Evolutionary conservation across 2,888 invertebrate genomes (phyloP), one percentile per base, ranked within the genome.

Genomic region (Spialia ferax): DNA sequence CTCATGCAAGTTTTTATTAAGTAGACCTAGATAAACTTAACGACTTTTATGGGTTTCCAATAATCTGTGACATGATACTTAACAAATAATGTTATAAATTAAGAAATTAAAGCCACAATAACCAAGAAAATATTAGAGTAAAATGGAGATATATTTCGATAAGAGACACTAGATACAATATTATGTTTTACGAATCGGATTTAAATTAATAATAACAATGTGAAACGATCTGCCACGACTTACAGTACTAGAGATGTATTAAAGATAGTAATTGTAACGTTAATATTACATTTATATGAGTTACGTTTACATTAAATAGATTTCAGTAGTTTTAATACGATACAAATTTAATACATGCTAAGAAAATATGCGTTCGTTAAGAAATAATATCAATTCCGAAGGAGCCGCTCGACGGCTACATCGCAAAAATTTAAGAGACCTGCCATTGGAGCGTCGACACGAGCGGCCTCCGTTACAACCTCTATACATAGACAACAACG

Each of bases 341-440:
- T 66, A 66, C 60, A 66, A 75, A n/a, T n/a, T n/a, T n/a, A n/a
- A 85, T 87, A 90, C 84, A 86, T 79, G 79, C 86, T 88, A 89
- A 82, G 83, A 91, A 91, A 92, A 91, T 91, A 91, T 87, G 84
- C 80, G 79, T 81, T 80, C 79, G 73, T 76, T 78, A 77, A 80
- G 75, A 86, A 88, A 86, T 80, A 79, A 85, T 79, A 74, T 91
- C 91, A 92, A 91, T 93, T 91, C 91, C 91, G 82, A 85, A 84
- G 32, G 59, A 59, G 59, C 50, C 65, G 52, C 57, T 59, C 50
- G 56, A 45, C 15, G 18, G 55, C 55, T 45, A 64, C 57, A 42
- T 56, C 23, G 38, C 45, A 29, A 54, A 13, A 20, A 45, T 18
- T 35, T 20, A 23, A n/a, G 0, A 22, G 15, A 29, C 10, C 50